Conservation (phyloP, 2,888 invertebrate species). For the Idaea biselata region DNA sequence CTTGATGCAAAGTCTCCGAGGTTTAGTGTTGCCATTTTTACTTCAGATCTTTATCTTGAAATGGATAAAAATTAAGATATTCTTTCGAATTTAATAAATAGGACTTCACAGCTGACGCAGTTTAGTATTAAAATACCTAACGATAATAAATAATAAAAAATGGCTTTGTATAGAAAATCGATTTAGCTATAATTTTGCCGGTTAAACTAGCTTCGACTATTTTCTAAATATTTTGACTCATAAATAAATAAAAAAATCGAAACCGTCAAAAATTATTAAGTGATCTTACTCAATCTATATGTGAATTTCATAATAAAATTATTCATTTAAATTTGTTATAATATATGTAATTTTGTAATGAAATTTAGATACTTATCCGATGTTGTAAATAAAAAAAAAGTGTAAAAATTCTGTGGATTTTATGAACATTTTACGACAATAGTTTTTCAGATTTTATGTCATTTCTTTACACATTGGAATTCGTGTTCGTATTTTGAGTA, state of each 20-base stretch:
- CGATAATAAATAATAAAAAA: not conserved
- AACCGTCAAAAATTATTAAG: not conserved
- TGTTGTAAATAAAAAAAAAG: not conserved
- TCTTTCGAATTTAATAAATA: not conserved
- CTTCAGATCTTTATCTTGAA: not conserved
- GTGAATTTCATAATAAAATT: too few species aligned
- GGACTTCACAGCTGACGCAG: not conserved
- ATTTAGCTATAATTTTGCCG: not conserved
- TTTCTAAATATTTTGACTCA: not conserved
- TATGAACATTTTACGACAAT: not conserved
- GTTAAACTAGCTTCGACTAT: too few species aligned
- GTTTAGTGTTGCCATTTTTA: not conserved
- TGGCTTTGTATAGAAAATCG: not conserved
- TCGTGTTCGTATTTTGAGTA: too few species aligned
- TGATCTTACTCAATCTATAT: not conserved
- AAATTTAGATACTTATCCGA: not conserved
- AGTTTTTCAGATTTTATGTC: not conserved
- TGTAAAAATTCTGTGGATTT: not conserved
- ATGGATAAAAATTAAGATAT: not conserved
- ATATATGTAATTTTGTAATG: not conserved
- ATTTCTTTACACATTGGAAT: not conserved
- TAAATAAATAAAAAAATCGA: not conserved
- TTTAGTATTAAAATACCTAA: not conserved
- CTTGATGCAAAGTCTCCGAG: not conserved
- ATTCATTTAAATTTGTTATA: not conserved